Conservation (phyloP, 2,113 vertebrate genomes). For the Strix uralensis region DNA sequence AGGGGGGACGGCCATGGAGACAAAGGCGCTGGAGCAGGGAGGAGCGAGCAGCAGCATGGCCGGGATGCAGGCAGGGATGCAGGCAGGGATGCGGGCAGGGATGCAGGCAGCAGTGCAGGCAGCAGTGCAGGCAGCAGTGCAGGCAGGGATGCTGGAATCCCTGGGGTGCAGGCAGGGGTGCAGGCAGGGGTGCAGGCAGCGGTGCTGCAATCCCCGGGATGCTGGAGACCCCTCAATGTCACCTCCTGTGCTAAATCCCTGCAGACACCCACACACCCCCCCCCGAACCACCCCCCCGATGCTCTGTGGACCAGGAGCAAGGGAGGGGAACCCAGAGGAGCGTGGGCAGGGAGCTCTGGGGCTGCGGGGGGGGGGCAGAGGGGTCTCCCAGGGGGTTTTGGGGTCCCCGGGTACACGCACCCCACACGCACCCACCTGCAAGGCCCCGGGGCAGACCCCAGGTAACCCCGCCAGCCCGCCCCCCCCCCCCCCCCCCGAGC, state of each 20-base stretch:
- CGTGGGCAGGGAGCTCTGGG: no score
- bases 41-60: background rate
- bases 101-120: no score
- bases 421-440: background rate
- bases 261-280: no score
- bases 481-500: background rate
- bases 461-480: background rate
- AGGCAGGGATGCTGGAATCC: no score
- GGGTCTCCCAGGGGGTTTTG: rapidly evolving
- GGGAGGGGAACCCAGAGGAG: background rate
- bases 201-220: background rate
- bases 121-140: no score
- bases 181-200: background rate
- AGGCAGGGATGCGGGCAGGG: no score
- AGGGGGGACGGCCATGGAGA: background rate
- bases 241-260: background rate
- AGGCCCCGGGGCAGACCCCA: background rate
- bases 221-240: background rate
- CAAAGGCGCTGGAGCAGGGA: background rate
- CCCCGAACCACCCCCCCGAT: background rate
- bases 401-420: background rate
- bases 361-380: no score
- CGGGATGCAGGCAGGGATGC: background rate
- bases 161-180: no score
- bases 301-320: background rate